phyloP scores from a whole-genome alignment of 2,888 invertebrate species.

The Sepiola atlantica region DNA sequence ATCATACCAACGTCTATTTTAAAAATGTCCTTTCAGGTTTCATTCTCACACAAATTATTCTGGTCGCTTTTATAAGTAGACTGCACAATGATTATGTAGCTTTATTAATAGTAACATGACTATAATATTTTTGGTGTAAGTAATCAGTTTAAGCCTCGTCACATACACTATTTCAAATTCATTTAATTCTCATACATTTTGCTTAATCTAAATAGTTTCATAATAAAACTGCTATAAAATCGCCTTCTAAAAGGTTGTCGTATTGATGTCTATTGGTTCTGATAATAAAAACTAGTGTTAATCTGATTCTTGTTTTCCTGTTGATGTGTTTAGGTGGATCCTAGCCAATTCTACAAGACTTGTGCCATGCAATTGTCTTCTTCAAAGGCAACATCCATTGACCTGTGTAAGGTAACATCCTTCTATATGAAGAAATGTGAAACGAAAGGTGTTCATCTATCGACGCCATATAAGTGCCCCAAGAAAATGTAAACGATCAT shows the following conservation, averaged over 20 bases:
- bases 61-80: background rate
- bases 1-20: background rate
- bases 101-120: too few relatives aligned
- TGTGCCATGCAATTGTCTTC: constrained; percentile 80
- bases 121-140: too few relatives aligned
- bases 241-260: background rate
- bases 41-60: background rate
- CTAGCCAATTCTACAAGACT: constrained; percentile 80
- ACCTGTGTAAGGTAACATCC: constrained; percentile 81
- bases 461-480: constrained; percentile 81
- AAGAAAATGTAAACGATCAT: constrained; percentile 56
- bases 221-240: background rate
- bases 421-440: constrained; percentile 84
- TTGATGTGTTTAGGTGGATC: constrained; percentile 71
- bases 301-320: background rate
- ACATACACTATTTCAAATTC: background rate
- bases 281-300: background rate
- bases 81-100: background rate
- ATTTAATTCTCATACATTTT: background rate
- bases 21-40: background rate
- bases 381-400: constrained; percentile 60
- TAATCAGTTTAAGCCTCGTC: too few relatives aligned
- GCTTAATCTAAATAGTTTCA: background rate
- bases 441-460: constrained; percentile 79
- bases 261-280: background rate